phyloP scores from a whole-genome alignment of 2,113 vertebrate genomes.

The Pedionomus torquatus region DNA sequence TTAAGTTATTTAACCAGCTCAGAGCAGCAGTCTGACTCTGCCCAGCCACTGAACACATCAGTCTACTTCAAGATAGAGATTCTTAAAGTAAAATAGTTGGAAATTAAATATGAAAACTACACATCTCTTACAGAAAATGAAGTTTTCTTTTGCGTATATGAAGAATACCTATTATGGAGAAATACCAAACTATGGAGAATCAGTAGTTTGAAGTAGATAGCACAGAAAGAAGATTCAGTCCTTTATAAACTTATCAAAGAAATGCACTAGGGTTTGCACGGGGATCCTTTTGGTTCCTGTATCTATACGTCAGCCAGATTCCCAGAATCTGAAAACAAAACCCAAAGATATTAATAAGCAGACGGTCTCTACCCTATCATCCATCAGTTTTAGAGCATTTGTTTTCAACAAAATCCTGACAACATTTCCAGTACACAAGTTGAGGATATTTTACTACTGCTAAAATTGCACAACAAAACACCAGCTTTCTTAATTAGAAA shows the following conservation, averaged over 20 bases:
- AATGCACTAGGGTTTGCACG: conserved; percentile 93
- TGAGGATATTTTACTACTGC: not conserved
- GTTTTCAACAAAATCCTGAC: not conserved
- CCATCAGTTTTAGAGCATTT: not conserved
- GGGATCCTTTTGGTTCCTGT: conserved; percentile 95
- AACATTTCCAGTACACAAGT: not conserved
- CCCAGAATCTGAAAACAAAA: conserved; percentile 87
- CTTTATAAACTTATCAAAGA: conserved; percentile 77
- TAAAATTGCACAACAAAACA: not conserved
- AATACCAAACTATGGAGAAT: conserved; percentile 42
- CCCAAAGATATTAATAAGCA: not conserved
- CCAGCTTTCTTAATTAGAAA: not conserved
- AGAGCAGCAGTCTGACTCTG: not conserved
- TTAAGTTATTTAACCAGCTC: not conserved
- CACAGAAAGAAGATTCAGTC: conserved; percentile 33
- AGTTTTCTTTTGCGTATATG: not conserved
- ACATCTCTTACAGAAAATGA: not conserved
- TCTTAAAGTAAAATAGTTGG: not conserved
- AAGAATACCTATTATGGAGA: not conserved
- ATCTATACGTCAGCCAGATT: conserved; percentile 93
- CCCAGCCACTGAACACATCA: conserved; percentile 37
- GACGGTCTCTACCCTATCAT: not conserved
- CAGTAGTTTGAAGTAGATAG: conserved; percentile 58
- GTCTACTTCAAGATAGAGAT: conserved; percentile 50
- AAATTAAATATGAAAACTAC: conserved; percentile 32